These are phyloP conservation scores for Drosophila mercatorum DNA, from an alignment of 2,888 invertebrate species.

Conservation along the genomic window DNA sequence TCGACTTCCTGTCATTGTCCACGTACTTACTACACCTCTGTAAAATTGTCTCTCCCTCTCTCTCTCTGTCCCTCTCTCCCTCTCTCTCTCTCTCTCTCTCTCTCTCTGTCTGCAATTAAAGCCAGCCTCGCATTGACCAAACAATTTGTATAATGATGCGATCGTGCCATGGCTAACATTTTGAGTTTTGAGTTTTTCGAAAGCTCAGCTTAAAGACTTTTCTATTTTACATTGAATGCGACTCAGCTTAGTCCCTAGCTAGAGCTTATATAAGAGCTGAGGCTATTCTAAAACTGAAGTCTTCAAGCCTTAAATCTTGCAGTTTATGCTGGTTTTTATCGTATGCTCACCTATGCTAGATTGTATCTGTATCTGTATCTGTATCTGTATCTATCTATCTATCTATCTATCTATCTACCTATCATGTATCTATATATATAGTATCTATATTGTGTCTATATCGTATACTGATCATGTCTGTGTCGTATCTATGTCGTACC, in stretches of 20 bases:
- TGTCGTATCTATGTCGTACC: too few species aligned
- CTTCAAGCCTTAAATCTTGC: not conserved
- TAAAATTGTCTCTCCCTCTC: not conserved
- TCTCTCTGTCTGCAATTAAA: slow-evolving; percentile 14
- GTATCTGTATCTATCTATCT: too few species aligned
- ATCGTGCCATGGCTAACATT: slow-evolving; percentile 14
- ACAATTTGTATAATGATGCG: slow-evolving; percentile 28
- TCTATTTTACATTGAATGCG: not conserved
- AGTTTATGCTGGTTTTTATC: too few species aligned
- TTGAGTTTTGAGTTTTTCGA: not conserved
- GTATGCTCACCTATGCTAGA: too few species aligned
- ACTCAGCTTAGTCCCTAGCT: not conserved
- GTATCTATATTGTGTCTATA: not conserved
- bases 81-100: too few species aligned
- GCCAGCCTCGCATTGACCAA: slow-evolving; percentile 16
- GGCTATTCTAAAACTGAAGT: not conserved
- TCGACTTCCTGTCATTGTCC: slow-evolving; percentile 37
- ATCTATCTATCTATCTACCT: too few species aligned
- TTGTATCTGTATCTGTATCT: too few species aligned
- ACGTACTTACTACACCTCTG: slow-evolving; percentile 15
- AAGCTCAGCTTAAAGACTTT: not conserved
- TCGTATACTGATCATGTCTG: not conserved
- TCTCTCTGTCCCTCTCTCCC: too few species aligned
- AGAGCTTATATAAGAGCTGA: not conserved
- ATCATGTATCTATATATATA: too few species aligned